phyloP scores from a whole-genome alignment of 2,888 invertebrate species.

The Lepidocyrtoides sp. region DNA sequence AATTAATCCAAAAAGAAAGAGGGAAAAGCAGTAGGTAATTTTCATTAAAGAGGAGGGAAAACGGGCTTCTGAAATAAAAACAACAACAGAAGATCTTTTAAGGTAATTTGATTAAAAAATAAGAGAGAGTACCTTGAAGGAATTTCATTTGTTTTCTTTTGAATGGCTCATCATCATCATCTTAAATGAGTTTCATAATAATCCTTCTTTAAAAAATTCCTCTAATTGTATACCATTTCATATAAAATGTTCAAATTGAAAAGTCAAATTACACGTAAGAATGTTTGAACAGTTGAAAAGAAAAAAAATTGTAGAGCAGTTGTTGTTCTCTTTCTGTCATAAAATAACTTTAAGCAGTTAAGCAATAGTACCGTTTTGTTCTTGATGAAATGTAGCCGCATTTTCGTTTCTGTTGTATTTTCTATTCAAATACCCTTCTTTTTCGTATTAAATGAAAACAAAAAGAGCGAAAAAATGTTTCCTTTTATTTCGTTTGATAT shows the following conservation, averaged over 20 bases:
- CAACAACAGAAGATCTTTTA: not conserved
- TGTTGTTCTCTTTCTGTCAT: slow-evolving; percentile 23
- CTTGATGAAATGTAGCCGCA: no score
- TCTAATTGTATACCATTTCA: no score
- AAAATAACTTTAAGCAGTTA: no score
- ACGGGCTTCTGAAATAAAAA: slow-evolving; percentile 11
- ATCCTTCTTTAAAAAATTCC: no score
- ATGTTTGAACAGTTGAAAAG: slow-evolving; percentile 51
- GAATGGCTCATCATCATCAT: slow-evolving; percentile 15
- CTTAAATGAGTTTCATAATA: not conserved
- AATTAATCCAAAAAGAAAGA: not conserved
- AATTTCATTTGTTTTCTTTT: not conserved
- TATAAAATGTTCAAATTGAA: slow-evolving; percentile 33
- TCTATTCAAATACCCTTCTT: no score
- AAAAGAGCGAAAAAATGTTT: no score
- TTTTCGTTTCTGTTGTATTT: no score
- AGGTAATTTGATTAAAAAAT: slow-evolving; percentile 39
- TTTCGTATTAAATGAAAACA: no score
- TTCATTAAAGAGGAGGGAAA: slow-evolving; percentile 35
- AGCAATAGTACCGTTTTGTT: no score
- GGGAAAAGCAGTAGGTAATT: slow-evolving; percentile 42
- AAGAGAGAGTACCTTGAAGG: slow-evolving; percentile 30
- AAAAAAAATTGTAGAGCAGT: slow-evolving; percentile 69
- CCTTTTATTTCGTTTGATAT: no score
- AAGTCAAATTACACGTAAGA: slow-evolving; percentile 57